Conservation (phyloP, 2,797 vertebrate species). For the Ptychobarbus kaznakovi region DNA sequence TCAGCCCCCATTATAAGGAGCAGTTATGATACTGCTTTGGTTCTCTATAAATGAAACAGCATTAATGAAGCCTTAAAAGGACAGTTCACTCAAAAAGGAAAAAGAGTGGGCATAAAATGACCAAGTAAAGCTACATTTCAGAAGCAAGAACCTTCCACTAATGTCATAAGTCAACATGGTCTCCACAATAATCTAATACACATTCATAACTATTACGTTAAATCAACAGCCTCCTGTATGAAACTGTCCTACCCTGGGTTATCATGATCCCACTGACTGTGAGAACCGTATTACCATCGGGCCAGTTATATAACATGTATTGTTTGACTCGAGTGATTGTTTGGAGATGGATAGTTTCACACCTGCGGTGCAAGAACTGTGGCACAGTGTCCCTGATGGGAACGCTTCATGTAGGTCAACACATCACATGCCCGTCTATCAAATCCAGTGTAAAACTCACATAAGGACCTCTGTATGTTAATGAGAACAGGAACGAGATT, state of each 20-base stretch:
- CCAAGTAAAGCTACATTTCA: not conserved
- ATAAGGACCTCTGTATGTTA: not conserved
- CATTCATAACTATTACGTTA: not conserved
- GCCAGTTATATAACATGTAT: constrained; percentile 31
- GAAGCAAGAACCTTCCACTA: not conserved
- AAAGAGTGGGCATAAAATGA: not conserved
- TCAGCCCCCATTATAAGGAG: not conserved
- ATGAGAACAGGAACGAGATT: not conserved
- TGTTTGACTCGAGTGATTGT: constrained; percentile 39
- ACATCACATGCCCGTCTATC: constrained; percentile 12
- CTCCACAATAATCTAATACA: not conserved
- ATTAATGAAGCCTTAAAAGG: not conserved
- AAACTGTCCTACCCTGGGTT: not conserved
- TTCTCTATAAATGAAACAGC: not conserved
- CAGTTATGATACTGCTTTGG: not conserved
- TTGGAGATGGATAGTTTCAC: constrained; percentile 26
- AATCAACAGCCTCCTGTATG: constrained; percentile 16
- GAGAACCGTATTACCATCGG: not conserved
- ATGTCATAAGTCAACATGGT: not conserved
- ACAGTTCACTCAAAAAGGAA: not conserved
- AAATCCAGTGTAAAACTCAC: not conserved
- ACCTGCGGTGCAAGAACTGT: constrained; percentile 50
- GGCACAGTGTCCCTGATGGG: constrained; percentile 49
- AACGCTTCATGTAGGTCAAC: constrained; percentile 47
- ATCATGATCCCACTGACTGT: constrained; percentile 15